These are phyloP conservation scores for Ornithorhynchus anatinus DNA, from an alignment of 2,113 vertebrate genomes.

Conservation along the genomic window DNA sequence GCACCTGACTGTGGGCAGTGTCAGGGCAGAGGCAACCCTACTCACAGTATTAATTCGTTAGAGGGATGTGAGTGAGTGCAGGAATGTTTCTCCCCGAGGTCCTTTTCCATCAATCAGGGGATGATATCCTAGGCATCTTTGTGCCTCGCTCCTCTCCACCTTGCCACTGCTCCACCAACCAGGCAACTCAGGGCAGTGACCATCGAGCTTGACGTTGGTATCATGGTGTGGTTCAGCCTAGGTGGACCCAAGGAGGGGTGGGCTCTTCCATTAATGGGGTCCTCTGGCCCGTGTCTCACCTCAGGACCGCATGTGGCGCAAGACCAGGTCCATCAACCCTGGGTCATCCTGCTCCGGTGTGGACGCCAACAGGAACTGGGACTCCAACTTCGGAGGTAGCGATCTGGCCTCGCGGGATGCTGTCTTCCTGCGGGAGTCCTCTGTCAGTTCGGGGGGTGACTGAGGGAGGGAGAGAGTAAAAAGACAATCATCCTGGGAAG, in stretches of 20 bases:
- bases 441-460: accelerated
- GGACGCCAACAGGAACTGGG: constrained; percentile 92
- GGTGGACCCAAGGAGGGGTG: not conserved
- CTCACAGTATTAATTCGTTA: not conserved
- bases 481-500: too few relatives aligned
- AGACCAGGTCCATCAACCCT: constrained; percentile 80
- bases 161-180: not conserved
- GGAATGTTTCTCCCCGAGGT: not conserved
- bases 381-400: constrained; percentile 86
- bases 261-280: not conserved
- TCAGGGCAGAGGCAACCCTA: not conserved
- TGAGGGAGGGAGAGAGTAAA: too few relatives aligned
- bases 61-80: not conserved
- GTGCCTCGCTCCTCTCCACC: not conserved
- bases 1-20: not conserved
- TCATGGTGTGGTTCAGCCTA: not conserved
- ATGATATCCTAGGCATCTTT: not conserved
- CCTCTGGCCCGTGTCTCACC: not conserved
- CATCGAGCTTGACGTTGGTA: not conserved
- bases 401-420: accelerated
- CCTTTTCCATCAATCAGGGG: not conserved
- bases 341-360: constrained; percentile 78
- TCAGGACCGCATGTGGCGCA: constrained; percentile 91
- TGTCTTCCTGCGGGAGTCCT: too few relatives aligned
- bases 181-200: not conserved